These are phyloP conservation scores for Cygnus olor DNA, from an alignment of 2,797 vertebrate genomes.

Conservation along the genomic window DNA sequence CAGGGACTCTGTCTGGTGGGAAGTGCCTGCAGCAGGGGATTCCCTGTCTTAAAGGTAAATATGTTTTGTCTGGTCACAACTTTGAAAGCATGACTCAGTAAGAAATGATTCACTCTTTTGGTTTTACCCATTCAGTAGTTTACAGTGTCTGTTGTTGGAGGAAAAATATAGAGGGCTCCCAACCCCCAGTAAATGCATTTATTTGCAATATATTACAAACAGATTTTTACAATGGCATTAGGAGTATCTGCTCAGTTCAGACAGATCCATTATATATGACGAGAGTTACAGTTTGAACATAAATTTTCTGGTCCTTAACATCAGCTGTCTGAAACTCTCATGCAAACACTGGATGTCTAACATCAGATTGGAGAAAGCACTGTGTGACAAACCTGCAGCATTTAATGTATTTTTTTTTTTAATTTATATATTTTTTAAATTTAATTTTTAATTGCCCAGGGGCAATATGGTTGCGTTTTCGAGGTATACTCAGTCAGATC, in stretches of 20 bases:
- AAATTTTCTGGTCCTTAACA: neutral
- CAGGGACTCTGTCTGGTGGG: neutral
- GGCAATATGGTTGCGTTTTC: neutral
- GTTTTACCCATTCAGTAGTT: neutral
- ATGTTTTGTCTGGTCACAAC: neutral
- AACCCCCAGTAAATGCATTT: neutral
- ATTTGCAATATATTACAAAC: neutral
- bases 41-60: neutral
- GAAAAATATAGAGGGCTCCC: neutral
- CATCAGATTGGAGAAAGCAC: neutral
- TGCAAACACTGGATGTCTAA: neutral
- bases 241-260: neutral
- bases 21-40: neutral
- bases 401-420: neutral
- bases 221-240: neutral
- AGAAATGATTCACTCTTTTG: neutral
- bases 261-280: neutral
- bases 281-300: neutral
- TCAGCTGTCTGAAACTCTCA: neutral
- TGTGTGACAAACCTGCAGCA: neutral
- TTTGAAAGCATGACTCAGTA: neutral
- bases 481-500: neutral
- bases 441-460: neutral
- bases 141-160: neutral
- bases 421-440: too few species aligned